Base-by-base conservation (phyloP, 2,113 vertebrate genomes). In the Dinomys branickii region DNA sequence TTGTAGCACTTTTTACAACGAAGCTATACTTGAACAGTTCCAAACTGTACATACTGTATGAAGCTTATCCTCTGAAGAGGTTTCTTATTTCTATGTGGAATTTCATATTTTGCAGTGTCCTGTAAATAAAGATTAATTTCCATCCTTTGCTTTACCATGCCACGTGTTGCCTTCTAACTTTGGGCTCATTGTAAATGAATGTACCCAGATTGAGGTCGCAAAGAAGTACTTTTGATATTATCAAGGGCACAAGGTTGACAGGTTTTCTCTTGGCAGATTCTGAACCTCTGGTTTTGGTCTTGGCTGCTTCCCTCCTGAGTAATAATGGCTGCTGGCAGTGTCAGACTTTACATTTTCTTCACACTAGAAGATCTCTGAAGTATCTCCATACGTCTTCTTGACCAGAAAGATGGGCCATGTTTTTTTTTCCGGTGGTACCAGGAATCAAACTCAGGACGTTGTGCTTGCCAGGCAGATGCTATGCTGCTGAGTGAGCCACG, bases 21-120 rank as follows among this genome's bases (percentile, higher is more conserved):
- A 96, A 98, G 98, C 96, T 95, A 95, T 98, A 99, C 98, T 98
- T 98, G 98, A 99, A 98, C 98, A 97, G 98, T 98, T 98, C 91
- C 95, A 90, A 92, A 97, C 97, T 88, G 97, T 98, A 94, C 69
- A 96, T 98, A 97, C 94, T 97, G 69, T 98, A 94, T 98, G 98
- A 98, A 98, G 94, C 98, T 77, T 94, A 96, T 94, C 50, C 89
- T 97, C 83, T 91, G 75, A 50, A 47, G 24, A 26, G 73, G 81
- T 96, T 97, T 95, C 96, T 90, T 92, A 96, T 89, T 97, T 98
- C 97, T 97, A 11, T 97, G 97, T 98, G 97, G 94, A 97, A 97
- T 97, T 97, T 98, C 93, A 11, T 94, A 96, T 94, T 94, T 97
- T 93, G 67, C 87, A 85, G 87, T 77, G 22, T 54, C 94, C 89